phyloP scores from a whole-genome alignment of 1,140 invertebrate species.

The Ectropis grisescens region DNA sequence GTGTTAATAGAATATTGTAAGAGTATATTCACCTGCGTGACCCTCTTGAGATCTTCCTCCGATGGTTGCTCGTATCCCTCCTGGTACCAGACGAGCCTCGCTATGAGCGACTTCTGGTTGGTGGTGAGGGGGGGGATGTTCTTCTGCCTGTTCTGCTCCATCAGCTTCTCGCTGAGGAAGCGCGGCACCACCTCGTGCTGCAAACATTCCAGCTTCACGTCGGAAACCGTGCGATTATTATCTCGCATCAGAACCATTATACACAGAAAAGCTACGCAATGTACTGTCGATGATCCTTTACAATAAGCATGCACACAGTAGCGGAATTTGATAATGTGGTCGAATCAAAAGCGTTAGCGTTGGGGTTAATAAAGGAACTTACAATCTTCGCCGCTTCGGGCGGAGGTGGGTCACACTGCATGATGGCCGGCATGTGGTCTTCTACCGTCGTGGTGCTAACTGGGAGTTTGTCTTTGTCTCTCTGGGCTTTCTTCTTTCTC shows the following conservation, averaged over 20 bases:
- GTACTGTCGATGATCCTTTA: too few relatives aligned
- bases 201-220: conserved; percentile 64
- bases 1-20: too few relatives aligned
- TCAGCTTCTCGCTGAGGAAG: conserved; percentile 73
- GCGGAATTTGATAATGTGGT: too few relatives aligned
- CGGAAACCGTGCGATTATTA: conserved; percentile 27
- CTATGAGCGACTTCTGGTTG: conserved; percentile 94
- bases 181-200: conserved; percentile 64
- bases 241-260: conserved; percentile 17
- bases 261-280: too few relatives aligned
- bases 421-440: conserved; percentile 72
- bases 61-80: conserved; percentile 97
- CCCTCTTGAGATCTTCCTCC: conserved; percentile 92
- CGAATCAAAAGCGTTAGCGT: too few relatives aligned
- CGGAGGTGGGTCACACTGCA: conserved; percentile 73
- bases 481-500: conserved; percentile 94
- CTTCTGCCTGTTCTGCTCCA: conserved; percentile 73
- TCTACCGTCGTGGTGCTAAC: conserved; percentile 70
- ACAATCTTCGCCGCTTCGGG: conserved; percentile 67
- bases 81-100: conserved; percentile 95
- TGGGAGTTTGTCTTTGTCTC: conserved; percentile 88
- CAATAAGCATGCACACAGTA: too few relatives aligned
- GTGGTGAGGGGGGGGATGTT: conserved; percentile 78
- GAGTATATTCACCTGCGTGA: conserved; percentile 79
- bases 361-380: too few relatives aligned